A percentile compares a stretch with the other conserved stretches of the same genome.
Evolutionary conservation across 1,140 invertebrate genomes (phyloP).

Genomic region (Brachionus rubens): DNA sequence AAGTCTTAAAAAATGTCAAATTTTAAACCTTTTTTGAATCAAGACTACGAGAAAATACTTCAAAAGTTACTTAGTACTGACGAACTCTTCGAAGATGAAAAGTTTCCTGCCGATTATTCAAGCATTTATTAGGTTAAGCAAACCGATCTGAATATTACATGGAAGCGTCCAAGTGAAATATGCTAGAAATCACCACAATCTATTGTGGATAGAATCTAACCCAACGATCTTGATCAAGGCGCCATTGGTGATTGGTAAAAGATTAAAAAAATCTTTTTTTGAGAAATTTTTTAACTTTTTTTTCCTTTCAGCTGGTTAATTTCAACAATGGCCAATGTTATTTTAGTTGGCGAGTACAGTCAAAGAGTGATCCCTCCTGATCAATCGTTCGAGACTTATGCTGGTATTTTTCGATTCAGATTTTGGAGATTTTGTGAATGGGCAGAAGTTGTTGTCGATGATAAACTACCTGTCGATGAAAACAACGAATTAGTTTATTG

Average conservation of each 20-base stretch:
- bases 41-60: conserved; percentile 50
- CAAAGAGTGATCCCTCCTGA: conserved; percentile 54
- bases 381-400: conserved; percentile 50
- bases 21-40: conserved; percentile 38
- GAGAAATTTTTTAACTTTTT: too few relatives aligned
- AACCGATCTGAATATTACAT: conserved; percentile 61
- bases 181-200: conserved; percentile 49
- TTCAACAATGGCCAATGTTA: conserved; percentile 52
- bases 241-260: conserved; percentile 53
- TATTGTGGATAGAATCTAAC: conserved; percentile 49
- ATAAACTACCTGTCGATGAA: conserved; percentile 68
- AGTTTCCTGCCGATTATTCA: conserved; percentile 65
- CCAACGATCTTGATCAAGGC: conserved; percentile 66
- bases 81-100: conserved; percentile 68
- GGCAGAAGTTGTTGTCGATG: conserved; percentile 74
- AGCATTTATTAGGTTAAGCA: conserved; percentile 63
- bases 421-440: conserved; percentile 77
- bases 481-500: conserved; percentile 69
- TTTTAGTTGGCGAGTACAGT: conserved; percentile 51
- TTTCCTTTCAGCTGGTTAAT: conserved; percentile 51
- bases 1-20: conserved; percentile 20
- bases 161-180: conserved; percentile 61
- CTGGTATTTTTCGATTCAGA: conserved; percentile 66
- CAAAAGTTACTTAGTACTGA: conserved; percentile 60
- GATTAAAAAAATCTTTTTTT: neutral